Evolutionary conservation across 1,140 invertebrate species (phyloP), one percentile per base, ranked within the genome.

Genomic region (Berghia stephanieae): DNA sequence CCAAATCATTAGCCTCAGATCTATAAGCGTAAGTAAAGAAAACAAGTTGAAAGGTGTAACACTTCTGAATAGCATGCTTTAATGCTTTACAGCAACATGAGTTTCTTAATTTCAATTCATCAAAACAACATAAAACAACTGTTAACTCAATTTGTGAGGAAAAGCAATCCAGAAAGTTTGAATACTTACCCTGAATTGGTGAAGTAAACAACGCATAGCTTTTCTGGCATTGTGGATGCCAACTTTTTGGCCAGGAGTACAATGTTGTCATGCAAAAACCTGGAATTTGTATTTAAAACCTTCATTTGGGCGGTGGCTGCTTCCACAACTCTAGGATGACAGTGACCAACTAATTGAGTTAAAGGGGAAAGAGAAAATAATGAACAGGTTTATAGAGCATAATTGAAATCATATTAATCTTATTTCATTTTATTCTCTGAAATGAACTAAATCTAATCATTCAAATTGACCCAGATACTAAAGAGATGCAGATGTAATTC

Each of bases 1-100:
- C 98, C 80, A 99, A 91, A 90, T 99, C 98, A 90, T 99, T 99
- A 2, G 98, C 97, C 91, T 99, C 98, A 40, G 97, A 99, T n/a
- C 97, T 98, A 72, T 44, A 84, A 81, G 63, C 60, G 60, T 76
- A 57, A 49, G 70, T 49, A 52, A 75, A 75, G 40, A 66, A 34
- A 70, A n/a, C 5, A 40, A 36, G 16, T 1, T 38, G 34, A 31
- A 69, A 69, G 16, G 21, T 42, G 18, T 40, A 13, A 18, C 10
- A 75, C 24, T 34, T 49, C 60, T 21, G 1, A 63, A 31, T 27
- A 27, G 0, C 34, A 27, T 63, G 34, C 1, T 13, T n/a, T 18
- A n/a, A 63, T 31, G 34, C 16, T 13, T 63, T 2, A n/a, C n/a
- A 16, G n/a, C 21, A 1, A 40, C 70, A 46, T n/a, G 24, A 31